Base-by-base conservation (phyloP, 1,140 invertebrate genomes). In the Grapholita molesta region DNA sequence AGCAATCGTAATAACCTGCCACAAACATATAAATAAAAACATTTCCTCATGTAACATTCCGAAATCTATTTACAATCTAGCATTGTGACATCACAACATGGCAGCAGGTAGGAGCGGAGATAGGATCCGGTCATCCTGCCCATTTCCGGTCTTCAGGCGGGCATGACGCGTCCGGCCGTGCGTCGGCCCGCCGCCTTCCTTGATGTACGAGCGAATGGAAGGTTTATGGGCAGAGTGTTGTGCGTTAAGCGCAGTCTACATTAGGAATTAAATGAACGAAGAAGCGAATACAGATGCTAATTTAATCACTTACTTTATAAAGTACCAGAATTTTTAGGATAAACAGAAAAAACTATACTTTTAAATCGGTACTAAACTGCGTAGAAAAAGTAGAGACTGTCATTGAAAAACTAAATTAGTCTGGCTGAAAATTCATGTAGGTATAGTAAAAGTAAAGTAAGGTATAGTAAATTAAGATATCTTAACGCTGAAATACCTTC, bases 121-220 rank as follows among this genome's bases (percentile, higher is more conserved):
- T 91, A 91, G 89, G 88, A 90, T 91, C 88, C 89, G 89, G 89
- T 91, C 89, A 91, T 90, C 87, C 88, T 91, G 88, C 77, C 89
- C 89, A 91, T 91, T 91, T 90, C 89, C 89, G 88, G 89, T 91
- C 89, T 91, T 91, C 89, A 91, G 86, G 88, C 89, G 88, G 87
- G 87, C 87, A 86, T 91, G 89, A 90, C 89, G 88, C 88, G 89
- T 91, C 89, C 89, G 89, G 88, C 71, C 88, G 84, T 83, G 84
- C 86, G 86, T 90, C 89, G 86, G 83, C 84, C 77, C 82, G 87
- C 75, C 78, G 82, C 76, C 74, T 55, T 68, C 80, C 61, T 53
- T 32, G 80, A 79, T 70, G 66, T 77, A 75, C 55, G 65, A 35
- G n/a, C 35, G 61, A 68, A 82, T 88, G 71, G 84, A 86, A 78